A percentile compares a stretch with the other conserved stretches of the same genome.
Conservation (phyloP, 1,140 invertebrate species). For the Cyclargus thomasi region DNA sequence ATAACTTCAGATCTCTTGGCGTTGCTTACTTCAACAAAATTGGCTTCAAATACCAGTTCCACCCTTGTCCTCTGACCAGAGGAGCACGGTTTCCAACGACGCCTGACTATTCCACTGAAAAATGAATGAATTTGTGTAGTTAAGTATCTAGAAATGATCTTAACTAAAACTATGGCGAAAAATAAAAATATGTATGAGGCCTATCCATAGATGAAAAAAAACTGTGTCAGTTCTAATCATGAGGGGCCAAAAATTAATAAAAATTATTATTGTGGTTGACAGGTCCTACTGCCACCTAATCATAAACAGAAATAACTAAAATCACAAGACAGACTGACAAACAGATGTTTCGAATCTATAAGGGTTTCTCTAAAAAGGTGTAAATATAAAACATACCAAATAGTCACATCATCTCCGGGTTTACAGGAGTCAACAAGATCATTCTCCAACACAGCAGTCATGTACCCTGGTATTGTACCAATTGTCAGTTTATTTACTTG, state of each 20-base stretch:
- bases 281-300: no score
- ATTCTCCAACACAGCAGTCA: slow-evolving; percentile 88
- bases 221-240: no score
- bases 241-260: no score
- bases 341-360: no score
- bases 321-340: no score
- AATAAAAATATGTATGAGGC: no score
- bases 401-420: slow-evolving; percentile 90
- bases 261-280: no score
- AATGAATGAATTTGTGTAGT: slow-evolving; percentile 7
- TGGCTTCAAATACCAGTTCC: slow-evolving; percentile 83
- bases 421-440: slow-evolving; percentile 92
- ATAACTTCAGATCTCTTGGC: slow-evolving; percentile 77
- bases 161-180: no score
- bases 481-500: slow-evolving; percentile 82
- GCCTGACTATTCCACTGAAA: slow-evolving; percentile 84
- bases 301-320: no score
- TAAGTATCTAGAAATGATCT: background rate
- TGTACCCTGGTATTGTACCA: slow-evolving; percentile 84
- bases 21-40: slow-evolving; percentile 85
- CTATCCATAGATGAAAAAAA: no score
- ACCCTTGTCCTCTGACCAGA: slow-evolving; percentile 80
- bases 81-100: slow-evolving; percentile 81
- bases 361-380: no score
- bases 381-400: slow-evolving; percentile 77